Conservation (phyloP, 1,140 invertebrate species). For the Oncopeltus fasciatus region DNA sequence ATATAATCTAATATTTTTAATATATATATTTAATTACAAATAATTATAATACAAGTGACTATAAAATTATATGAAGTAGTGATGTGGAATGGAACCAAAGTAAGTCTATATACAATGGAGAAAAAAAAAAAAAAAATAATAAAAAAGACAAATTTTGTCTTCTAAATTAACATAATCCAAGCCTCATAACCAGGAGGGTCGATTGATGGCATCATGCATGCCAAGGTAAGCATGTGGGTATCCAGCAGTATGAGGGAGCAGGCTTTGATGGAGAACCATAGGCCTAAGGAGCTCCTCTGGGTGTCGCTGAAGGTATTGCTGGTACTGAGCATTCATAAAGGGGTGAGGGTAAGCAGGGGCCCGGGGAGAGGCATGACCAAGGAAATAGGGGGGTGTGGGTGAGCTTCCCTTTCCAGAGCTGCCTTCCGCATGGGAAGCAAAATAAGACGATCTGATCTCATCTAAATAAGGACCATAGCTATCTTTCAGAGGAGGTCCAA, state of each 20-base stretch:
- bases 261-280: slow-evolving; percentile 40
- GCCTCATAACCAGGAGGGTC: slow-evolving; percentile 35
- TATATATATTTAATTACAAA: too few relatives aligned
- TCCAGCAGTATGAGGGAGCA: slow-evolving; percentile 36
- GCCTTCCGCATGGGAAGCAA: slow-evolving; percentile 21
- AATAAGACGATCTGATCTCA: slow-evolving; percentile 30
- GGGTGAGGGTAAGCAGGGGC: slow-evolving; percentile 27
- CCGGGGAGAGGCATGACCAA: slow-evolving; percentile 35
- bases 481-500: slow-evolving; percentile 42
- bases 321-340: slow-evolving; percentile 42
- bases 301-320: slow-evolving; percentile 47
- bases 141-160: neutral
- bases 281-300: slow-evolving; percentile 39
- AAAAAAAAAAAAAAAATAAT: neutral
- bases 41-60: too few relatives aligned
- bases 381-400: slow-evolving; percentile 35
- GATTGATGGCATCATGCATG: slow-evolving; percentile 47
- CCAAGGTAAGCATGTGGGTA: slow-evolving; percentile 42
- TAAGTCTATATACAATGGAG: neutral
- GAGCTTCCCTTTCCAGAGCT: slow-evolving; percentile 34
- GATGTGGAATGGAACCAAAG: neutral
- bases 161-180: neutral
- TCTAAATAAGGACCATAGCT: slow-evolving; percentile 42
- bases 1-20: too few relatives aligned
- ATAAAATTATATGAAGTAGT: too few relatives aligned